phyloP scores from a whole-genome alignment of 2,113 vertebrate species.

The Egretta garzetta region DNA sequence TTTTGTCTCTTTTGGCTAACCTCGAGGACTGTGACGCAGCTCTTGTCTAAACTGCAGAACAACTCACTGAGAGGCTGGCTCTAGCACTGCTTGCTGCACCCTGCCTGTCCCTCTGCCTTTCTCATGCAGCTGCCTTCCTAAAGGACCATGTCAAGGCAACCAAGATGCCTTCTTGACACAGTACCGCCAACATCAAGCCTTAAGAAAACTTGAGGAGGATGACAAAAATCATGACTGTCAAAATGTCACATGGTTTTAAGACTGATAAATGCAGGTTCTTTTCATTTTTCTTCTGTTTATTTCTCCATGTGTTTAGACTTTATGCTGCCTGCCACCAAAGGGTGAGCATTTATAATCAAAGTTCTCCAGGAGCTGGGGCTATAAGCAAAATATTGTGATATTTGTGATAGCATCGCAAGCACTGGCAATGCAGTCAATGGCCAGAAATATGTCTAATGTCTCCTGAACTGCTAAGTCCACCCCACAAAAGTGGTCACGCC shows the following conservation, averaged over 20 bases:
- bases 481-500: neutral
- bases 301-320: neutral
- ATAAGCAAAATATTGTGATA: neutral
- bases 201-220: neutral
- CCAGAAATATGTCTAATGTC: neutral
- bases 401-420: neutral
- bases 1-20: neutral
- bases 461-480: neutral
- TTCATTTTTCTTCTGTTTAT: neutral
- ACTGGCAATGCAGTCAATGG: neutral
- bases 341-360: neutral
- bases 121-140: neutral
- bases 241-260: neutral
- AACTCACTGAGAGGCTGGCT: neutral
- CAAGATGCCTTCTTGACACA: rapidly evolving
- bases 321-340: neutral
- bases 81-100: neutral
- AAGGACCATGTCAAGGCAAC: too few relatives aligned
- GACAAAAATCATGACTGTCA: neutral
- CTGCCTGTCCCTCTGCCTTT: neutral
- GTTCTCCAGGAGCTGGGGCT: neutral
- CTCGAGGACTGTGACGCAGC: neutral
- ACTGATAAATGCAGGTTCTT: neutral
- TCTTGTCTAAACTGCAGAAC: neutral
- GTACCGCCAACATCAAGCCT: neutral